phyloP scores from a whole-genome alignment of 1,140 invertebrate species.

The Tetramorium parvispinum region DNA sequence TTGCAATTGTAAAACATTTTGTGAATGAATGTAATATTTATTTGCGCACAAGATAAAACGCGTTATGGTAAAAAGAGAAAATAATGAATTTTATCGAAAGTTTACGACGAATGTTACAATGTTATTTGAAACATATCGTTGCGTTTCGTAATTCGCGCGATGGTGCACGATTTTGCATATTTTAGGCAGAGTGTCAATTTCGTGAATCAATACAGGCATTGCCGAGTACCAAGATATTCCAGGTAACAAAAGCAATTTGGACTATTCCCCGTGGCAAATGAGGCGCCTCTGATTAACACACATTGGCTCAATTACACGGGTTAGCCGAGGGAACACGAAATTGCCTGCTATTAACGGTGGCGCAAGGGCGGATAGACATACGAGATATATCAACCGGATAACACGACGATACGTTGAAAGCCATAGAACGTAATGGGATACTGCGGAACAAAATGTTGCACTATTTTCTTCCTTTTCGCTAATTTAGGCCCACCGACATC shows the following conservation, averaged over 20 bases:
- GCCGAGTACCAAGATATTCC: conserved; percentile 55
- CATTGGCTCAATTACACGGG: conserved; percentile 77
- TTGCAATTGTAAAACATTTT: not conserved
- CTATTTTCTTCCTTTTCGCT: conserved; percentile 48
- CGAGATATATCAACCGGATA: conserved; percentile 69
- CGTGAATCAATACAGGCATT: conserved; percentile 62
- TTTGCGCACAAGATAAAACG: not conserved
- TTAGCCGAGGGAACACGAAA: conserved; percentile 74
- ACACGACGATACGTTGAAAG: conserved; percentile 66
- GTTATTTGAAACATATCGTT: not conserved
- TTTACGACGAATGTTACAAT: too few species aligned
- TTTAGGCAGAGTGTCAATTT: conserved; percentile 50
- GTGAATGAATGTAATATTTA: not conserved
- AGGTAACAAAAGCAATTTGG: conserved; percentile 76
- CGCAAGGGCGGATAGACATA: conserved; percentile 70
- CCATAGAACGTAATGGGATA: conserved; percentile 50
- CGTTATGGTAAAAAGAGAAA: not conserved
- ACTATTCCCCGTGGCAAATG: conserved; percentile 76
- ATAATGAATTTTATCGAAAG: not conserved
- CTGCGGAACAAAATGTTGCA: conserved; percentile 44
- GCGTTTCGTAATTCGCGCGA: conserved; percentile 16
- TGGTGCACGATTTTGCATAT: conserved; percentile 21
- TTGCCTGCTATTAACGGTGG: conserved; percentile 76
- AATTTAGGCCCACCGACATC: conserved; percentile 24
- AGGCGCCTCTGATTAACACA: conserved; percentile 76